These are phyloP conservation scores for Phymorhynchus buccinoides DNA, from an alignment of 1,140 invertebrate species.

Conservation along the genomic window DNA sequence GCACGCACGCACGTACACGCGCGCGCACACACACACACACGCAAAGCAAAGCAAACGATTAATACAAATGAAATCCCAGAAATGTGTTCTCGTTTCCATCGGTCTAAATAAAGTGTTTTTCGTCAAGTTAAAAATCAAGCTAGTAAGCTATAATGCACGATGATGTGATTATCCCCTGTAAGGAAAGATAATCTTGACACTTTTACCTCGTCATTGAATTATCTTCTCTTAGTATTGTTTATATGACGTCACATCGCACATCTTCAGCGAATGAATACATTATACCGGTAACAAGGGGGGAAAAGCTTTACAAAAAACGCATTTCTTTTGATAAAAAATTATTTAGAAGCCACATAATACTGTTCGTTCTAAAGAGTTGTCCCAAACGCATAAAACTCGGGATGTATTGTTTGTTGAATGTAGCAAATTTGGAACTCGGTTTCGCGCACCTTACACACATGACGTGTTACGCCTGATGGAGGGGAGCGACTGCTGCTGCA, in stretches of 20 bases:
- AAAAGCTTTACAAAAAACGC: too few species aligned
- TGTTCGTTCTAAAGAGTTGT: too few species aligned
- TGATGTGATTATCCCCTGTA: too few species aligned
- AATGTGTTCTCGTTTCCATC: too few species aligned
- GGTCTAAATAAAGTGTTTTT: neutral
- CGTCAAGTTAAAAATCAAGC: neutral
- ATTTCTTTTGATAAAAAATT: too few species aligned
- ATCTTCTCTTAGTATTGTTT: slow-evolving; percentile 32
- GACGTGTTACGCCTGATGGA: slow-evolving; percentile 30
- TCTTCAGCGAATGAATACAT: slow-evolving; percentile 17
- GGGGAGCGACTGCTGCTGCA: slow-evolving; percentile 20
- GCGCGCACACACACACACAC: neutral
- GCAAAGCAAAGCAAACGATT: too few species aligned
- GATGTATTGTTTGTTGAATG: neutral
- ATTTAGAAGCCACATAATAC: too few species aligned
- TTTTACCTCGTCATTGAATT: too few species aligned
- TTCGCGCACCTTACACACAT: neutral
- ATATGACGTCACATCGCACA: slow-evolving; percentile 37
- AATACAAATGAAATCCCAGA: too few species aligned
- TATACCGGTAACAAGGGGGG: neutral
- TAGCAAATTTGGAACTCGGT: neutral
- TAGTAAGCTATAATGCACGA: too few species aligned
- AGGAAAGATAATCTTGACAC: too few species aligned
- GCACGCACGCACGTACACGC: neutral
- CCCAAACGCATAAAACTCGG: too few species aligned